Evolutionary conservation across 2,888 invertebrate species (phyloP).

Genomic region (Acronicta aceris): DNA sequence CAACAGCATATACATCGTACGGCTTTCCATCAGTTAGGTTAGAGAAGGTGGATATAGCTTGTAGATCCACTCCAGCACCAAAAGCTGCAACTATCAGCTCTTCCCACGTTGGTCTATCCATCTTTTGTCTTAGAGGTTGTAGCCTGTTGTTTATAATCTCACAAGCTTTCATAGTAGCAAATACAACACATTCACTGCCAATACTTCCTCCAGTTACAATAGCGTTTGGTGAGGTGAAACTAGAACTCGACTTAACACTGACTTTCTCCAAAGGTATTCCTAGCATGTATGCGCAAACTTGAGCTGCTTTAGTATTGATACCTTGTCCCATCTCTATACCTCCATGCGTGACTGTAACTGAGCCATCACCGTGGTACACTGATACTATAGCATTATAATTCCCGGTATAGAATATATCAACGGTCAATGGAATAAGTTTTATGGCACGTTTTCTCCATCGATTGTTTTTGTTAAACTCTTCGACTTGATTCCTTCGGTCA

Average conservation of each 20-base stretch:
- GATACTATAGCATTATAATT: conserved; percentile 90
- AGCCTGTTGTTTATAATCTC: conserved; percentile 90
- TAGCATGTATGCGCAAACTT: conserved; percentile 92
- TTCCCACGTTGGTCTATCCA: conserved; percentile 88
- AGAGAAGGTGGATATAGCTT: conserved; percentile 89
- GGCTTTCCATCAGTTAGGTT: conserved; percentile 78
- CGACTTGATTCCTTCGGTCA: conserved; percentile 77
- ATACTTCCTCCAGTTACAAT: conserved; percentile 91
- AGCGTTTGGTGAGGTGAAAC: conserved; percentile 90
- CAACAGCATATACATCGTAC: conserved; percentile 91
- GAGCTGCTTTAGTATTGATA: conserved; percentile 93
- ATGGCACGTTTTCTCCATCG: conserved; percentile 94
- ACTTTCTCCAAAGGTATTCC: conserved; percentile 91
- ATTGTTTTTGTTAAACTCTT: conserved; percentile 90
- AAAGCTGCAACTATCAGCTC: conserved; percentile 88
- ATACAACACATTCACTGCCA: conserved; percentile 91
- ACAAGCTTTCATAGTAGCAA: conserved; percentile 90
- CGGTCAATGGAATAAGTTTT: conserved; percentile 91
- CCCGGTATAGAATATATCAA: conserved; percentile 87
- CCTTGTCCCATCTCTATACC: conserved; percentile 94
- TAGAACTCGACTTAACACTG: conserved; percentile 90
- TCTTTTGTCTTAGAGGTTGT: conserved; percentile 88
- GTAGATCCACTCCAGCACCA: conserved; percentile 87
- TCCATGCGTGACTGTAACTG: conserved; percentile 91
- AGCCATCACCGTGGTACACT: conserved; percentile 91